Evolutionary conservation across 1,140 invertebrate species (phyloP), one percentile per base, ranked within the genome.

Genomic region (Plodia interpunctella): DNA sequence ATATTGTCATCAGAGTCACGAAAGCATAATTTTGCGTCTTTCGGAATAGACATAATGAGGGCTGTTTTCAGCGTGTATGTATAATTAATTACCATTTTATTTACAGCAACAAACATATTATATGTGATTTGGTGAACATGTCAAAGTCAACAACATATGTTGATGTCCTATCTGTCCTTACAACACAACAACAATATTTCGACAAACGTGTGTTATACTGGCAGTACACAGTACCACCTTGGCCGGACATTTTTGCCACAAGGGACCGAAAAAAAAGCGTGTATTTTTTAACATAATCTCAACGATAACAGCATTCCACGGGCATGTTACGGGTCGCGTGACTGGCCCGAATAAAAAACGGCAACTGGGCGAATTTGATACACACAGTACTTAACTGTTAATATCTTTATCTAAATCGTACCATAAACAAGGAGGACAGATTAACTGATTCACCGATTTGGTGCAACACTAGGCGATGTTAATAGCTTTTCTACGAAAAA

Each of bases 291-390:
- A 74, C 66, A 62, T 70, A 78, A 76, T 80, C 73, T 63, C 59
- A 49, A 53, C 60, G 62, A 67, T 72, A 72, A 71, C 69, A 75
- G 70, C 76, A 82, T 86, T 79, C 80, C 74, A 62, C 57, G 49
- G 52, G 62, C 73, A 68, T 86, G 80, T 83, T 68, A 65, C 66
- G 19, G 18, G 38, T 83, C 65, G 82, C 82, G 82, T 85, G 82
- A 76, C 76, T 55, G 15, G 56, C 44, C 52, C 53, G 55, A 74
- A 81, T 83, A 83, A 81, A 83, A 44, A 81, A 75, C 55, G 60
- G 11, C 30, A 52, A 50, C 56, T 68, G 68, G 60, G 63, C 65
- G 70, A 83, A 82, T 82, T 82, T 82, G 80, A 86, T 78, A 72
- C 74, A 71, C 52, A 67, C 59, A 67, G 67, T 72, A 74, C 68